A percentile compares a stretch with the other conserved stretches of the same genome.
phyloP scores from a whole-genome alignment of 2,113 vertebrate genomes.

The Eptesicus fuscus region DNA sequence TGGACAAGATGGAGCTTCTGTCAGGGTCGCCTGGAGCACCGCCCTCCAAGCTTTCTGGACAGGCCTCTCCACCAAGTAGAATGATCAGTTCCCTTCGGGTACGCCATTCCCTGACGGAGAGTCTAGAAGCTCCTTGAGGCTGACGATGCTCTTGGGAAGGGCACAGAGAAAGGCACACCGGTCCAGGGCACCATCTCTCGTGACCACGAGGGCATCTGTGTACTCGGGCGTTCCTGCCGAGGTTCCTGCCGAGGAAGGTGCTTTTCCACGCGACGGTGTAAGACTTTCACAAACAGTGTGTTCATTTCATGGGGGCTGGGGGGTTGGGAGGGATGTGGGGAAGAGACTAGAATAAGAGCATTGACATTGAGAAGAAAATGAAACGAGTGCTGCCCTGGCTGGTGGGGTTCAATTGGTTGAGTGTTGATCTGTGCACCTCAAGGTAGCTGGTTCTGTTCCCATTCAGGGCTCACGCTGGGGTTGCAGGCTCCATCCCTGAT shows the following conservation, averaged over 20 bases:
- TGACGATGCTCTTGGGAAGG: neutral
- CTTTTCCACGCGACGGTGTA: neutral
- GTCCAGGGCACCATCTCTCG: neutral
- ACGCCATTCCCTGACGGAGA: neutral
- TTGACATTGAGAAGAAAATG: neutral
- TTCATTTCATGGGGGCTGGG: neutral
- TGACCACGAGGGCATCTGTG: neutral
- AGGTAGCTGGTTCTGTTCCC: no score
- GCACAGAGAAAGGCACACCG: neutral
- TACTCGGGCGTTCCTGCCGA: neutral
- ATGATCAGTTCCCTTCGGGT: neutral
- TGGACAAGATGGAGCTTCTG: neutral
- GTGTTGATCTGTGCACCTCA: no score
- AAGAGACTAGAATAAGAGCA: conserved; percentile 16
- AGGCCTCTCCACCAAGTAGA: neutral
- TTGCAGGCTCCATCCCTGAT: no score
- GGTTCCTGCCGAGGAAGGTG: neutral
- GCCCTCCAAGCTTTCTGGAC: neutral
- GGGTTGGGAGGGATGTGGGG: neutral
- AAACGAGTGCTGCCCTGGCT: neutral
- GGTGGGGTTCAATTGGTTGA: no score
- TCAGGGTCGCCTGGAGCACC: neutral
- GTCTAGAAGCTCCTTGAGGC: neutral
- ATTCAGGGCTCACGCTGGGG: no score
- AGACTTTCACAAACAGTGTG: neutral